Evolutionary conservation across 2,888 invertebrate species (phyloP), one percentile per base, ranked within the genome.

Genomic region (Synanthedon formicaeformis): DNA sequence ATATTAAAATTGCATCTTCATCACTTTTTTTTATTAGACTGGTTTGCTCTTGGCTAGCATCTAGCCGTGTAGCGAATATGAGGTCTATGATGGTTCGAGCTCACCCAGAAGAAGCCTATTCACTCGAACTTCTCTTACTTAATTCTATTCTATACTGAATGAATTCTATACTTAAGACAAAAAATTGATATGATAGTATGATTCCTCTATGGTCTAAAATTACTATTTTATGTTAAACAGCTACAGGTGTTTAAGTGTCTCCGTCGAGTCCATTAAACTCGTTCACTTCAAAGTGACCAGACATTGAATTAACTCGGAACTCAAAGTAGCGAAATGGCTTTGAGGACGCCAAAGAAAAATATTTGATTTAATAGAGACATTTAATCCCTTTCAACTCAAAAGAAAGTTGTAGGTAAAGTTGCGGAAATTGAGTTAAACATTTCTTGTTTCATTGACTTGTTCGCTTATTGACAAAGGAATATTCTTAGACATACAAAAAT

Each of bases 271-370:
- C 45, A 45, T 45, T 45, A 45, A 45, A 45, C 12, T 45, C 14
- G 45, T 45, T 45, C 45, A 56, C 56, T 59, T 57, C 56, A 59
- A 57, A 57, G 58, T 55, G 53, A 55, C 51, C 51, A 50, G 54
- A 52, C 55, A 57, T 58, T 54, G 58, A 60, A 61, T 58, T 56
- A 57, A 56, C 51, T 55, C 53, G 53, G 54, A 54, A 52, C 56
- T 56, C 52, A 45, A 45, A 45, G 12, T 50, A 4, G 14, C n/a
- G 27, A 27, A 23, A 50, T 18, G 14, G 27, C 50, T 50, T 50
- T 12, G 51, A n/a, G 23, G 45, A 45, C 45, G 14, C 45, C 6
- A 45, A 45, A 45, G 45, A 45, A 13, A 45, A 45, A 45, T 14
- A 45, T 45, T 45, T 13, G n/a, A 45, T 45, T 45, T 14, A 41